phyloP scores from a whole-genome alignment of 2,797 vertebrate genomes.

The Bradypus variegatus region DNA sequence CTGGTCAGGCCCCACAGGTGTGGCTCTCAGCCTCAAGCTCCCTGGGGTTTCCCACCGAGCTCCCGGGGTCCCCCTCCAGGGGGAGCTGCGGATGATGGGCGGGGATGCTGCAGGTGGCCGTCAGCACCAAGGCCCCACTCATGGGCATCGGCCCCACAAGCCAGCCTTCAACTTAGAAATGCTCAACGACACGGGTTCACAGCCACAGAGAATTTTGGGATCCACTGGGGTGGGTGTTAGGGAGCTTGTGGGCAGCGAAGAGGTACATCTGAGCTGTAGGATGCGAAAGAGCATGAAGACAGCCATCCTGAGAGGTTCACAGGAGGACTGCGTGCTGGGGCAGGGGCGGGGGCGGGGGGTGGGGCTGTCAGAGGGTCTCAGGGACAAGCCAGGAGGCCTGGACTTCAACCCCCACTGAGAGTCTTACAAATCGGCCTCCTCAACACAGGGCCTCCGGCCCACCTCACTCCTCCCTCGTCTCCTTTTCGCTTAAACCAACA shows the following conservation, averaged over 20 bases:
- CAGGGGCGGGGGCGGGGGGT: neutral
- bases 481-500: rapidly evolving
- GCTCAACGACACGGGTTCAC: neutral
- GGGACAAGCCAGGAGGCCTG: neutral
- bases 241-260: neutral
- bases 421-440: rapidly evolving
- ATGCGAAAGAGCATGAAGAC: too few relatives aligned
- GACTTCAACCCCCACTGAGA: rapidly evolving
- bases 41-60: too few relatives aligned
- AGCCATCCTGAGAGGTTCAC: too few relatives aligned
- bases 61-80: too few relatives aligned
- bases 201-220: neutral
- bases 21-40: neutral
- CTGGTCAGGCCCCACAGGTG: neutral
- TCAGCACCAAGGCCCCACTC: neutral
- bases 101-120: neutral
- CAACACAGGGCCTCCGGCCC: too few relatives aligned
- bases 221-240: rapidly evolving
- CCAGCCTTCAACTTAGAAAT: rapidly evolving
- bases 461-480: too few relatives aligned
- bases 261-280: neutral
- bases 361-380: neutral
- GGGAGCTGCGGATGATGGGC: neutral
- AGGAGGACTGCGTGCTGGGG: rapidly evolving
- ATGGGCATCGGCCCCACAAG: rapidly evolving